A percentile compares a stretch with the other conserved stretches of the same genome.
Conservation (phyloP, 2,888 invertebrate species). For the Chaetogeoica ovagalla region DNA sequence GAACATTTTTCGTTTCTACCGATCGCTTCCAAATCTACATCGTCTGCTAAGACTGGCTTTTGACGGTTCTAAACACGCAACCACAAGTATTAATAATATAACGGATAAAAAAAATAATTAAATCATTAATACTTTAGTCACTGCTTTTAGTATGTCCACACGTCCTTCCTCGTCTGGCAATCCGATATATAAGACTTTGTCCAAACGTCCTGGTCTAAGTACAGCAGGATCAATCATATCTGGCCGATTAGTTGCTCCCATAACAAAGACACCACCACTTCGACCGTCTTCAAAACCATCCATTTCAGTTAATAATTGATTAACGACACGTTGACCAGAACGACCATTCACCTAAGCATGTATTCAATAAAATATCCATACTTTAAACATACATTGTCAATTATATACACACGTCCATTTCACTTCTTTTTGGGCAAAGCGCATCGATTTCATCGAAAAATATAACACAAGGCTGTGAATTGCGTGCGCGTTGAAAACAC, state of each 20-base stretch:
- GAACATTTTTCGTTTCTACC: conserved; percentile 70
- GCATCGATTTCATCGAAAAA: conserved; percentile 99
- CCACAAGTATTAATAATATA: neutral
- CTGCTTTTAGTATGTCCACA: conserved; percentile 81
- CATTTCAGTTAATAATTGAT: conserved; percentile 97
- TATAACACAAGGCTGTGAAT: conserved; percentile 96
- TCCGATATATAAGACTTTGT: conserved; percentile 87
- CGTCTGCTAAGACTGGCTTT: conserved; percentile 73
- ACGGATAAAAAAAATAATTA: conserved; percentile 3
- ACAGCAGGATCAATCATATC: conserved; percentile 97
- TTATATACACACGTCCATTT: conserved; percentile 65
- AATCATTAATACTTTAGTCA: conserved; percentile 73
- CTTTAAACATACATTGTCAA: neutral
- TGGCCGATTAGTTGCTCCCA: conserved; percentile 95
- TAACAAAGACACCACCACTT: conserved; percentile 87
- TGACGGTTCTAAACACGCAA: conserved; percentile 70
- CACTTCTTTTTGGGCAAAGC: conserved; percentile 85
- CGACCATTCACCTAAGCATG: conserved; percentile 28
- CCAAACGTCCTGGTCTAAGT: conserved; percentile 83
- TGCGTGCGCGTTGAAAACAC: conserved; percentile 90
- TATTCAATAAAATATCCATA: conserved; percentile 8
- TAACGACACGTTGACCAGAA: conserved; percentile 74
- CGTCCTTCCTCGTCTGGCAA: conserved; percentile 80
- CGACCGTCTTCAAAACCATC: conserved; percentile 90
- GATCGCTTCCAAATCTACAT: conserved; percentile 75